These are phyloP conservation scores for Philantomba maxwellii DNA, from an alignment of 2,113 vertebrate genomes.

Conservation along the genomic window DNA sequence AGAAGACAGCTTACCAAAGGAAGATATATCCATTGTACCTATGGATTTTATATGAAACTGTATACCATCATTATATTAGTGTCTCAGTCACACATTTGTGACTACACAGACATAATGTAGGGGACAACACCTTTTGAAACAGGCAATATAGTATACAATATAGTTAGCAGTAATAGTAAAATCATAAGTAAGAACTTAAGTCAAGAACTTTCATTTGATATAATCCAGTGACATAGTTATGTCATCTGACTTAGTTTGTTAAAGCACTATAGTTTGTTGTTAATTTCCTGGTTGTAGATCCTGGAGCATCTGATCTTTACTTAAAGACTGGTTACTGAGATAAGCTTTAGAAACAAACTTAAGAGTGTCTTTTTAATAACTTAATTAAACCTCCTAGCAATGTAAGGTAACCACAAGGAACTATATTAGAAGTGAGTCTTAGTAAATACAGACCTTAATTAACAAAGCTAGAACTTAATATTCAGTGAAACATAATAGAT, in stretches of 20 bases:
- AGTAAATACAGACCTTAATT: neutral
- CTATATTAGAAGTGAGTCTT: neutral
- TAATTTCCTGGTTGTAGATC: neutral
- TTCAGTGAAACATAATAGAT: neutral
- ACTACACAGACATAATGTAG: neutral
- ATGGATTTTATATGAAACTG: neutral
- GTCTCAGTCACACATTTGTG: neutral
- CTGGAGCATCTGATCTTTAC: neutral
- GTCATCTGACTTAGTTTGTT: neutral
- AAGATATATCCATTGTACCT: neutral
- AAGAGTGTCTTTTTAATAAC: neutral
- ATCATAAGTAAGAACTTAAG: neutral
- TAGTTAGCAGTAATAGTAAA: neutral
- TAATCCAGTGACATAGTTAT: neutral
- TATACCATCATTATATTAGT: neutral
- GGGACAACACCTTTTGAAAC: neutral
- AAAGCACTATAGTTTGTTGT: neutral
- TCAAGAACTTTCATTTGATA: neutral
- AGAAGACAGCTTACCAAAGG: neutral
- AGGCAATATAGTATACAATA: neutral
- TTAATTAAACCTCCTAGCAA: neutral
- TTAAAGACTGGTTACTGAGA: neutral
- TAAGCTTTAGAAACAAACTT: neutral
- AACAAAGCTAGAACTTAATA: neutral
- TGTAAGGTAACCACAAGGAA: neutral